Percentiles rank a stretch among this genome's conserved stretches.
These are phyloP conservation scores for Drosophila stalkeri DNA, from an alignment of 2,888 invertebrate species.

Conservation along the genomic window DNA sequence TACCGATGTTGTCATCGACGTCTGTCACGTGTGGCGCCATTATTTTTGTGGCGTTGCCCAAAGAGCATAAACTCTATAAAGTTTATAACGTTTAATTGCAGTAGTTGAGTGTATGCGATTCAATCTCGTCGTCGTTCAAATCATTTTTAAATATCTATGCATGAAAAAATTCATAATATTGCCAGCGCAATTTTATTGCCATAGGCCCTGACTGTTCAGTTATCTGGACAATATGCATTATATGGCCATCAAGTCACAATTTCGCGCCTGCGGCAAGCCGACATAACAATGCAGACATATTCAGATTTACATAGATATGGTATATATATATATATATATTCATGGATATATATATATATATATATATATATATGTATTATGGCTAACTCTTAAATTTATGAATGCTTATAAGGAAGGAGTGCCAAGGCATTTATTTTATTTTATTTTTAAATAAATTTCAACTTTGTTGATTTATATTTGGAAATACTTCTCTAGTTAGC, in stretches of 20 bases:
- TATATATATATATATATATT: neutral
- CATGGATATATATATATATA: neutral
- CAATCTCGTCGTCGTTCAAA: neutral
- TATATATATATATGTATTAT: neutral
- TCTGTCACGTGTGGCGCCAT: conserved; percentile 5
- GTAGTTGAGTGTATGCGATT: neutral
- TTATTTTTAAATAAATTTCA: no score
- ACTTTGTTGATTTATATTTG: no score
- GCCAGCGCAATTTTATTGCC: neutral
- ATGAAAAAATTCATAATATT: neutral
- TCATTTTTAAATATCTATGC: neutral
- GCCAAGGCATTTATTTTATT: neutral
- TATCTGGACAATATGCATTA: conserved; percentile 1
- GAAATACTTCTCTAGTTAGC: no score
- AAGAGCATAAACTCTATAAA: neutral
- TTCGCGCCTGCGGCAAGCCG: neutral
- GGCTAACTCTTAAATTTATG: neutral
- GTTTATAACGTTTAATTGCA: conserved; percentile 2
- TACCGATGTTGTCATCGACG: neutral
- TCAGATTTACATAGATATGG: neutral
- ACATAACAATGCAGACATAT: neutral
- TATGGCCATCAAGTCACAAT: neutral
- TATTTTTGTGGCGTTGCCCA: neutral
- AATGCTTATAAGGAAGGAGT: neutral
- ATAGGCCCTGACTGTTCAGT: conserved; percentile 3